Base-by-base conservation (phyloP, 2,888 invertebrate species). In the Trichogramma dendrolimi region DNA sequence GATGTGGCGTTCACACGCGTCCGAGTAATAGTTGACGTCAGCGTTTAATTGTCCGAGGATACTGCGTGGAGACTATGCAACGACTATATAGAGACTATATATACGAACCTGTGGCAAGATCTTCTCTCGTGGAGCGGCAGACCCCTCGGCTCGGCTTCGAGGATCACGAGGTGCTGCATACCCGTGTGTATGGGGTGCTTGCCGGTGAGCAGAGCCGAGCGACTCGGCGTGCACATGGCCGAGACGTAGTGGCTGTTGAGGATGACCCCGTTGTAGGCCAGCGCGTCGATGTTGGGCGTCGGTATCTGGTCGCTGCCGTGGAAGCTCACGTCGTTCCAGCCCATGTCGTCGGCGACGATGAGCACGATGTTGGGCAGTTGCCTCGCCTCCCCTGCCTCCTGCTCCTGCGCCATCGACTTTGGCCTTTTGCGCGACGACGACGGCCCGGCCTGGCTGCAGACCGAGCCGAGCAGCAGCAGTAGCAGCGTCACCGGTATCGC, bases 281-380 rank as follows among this genome's bases (percentile, higher is more conserved):
- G 73, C 0, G 89, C 86, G 78, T 95, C 95, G 62, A 95, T 89
- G 75, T 95, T 94, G 1, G 94, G 94, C 0, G 94, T 95, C 43
- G 88, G 84, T 68, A 93, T 92, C 80, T 94, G 91, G 69, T 89
- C 84, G 1, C 90, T 89, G 0, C 94, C 94, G 73, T 93, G 94
- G 74, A 91, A 94, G 58, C 93, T 88, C 5, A 94, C 90, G 78
- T 95, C 94, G 75, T 94, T 92, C 88, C 92, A 93, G 7, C 95
- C 95, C 75, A 80, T 68, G 68, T 80, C 80, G 58, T 80, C 80
- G 4, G 78, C 80, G 11, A 80, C 65, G 14, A 80, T 79, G 44
- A 80, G 67, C 40, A 80, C 65, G 54, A 80, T 78, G 66, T 80
- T 61, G 4, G 65, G 65, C 39, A 58, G 57, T 5, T 7, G 42